Base-by-base conservation (phyloP, 2,113 vertebrate species). In the Furnarius figulus region DNA sequence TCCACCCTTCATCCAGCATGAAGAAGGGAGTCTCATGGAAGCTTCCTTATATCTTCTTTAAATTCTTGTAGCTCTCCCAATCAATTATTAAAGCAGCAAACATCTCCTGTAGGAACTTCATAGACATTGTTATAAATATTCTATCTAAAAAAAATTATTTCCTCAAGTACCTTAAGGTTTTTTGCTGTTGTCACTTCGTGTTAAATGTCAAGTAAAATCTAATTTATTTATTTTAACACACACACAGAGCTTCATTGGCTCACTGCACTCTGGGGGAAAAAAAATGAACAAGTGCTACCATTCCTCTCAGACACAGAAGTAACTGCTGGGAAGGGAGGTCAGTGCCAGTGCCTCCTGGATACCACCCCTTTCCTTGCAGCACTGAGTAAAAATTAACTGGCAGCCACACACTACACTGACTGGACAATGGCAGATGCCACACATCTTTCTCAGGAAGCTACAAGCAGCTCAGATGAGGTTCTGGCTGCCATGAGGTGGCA, bases 11-110 rank as follows among this genome's bases (percentile, higher is more conserved):
- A 79, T 27, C 56, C 55, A 77, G 58, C 68, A 44, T 0, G 8
- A 63, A 53, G 81, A 74, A 81, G 46, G 63, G 40, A 92, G 27
- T 75, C 77, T 89, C 49, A 63, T 8, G 35, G 70, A 90, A 95
- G 40, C 63, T 87, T 91, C 47, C 30, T 77, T 50, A 42, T 59
- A 90, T 55, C 63, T 55, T 73, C 44, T 65, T 84, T 56, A 77
- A 65, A 74, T 94, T 44, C 50, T 63, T 79, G 67, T 66, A 72
- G 47, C 44, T 59, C 39, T 78, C 52, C 25, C 37, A 72, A 85
- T 96, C 59, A 96, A 97, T 96, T 97, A 97, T 97, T 97, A 94
- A 97, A 96, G 84, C 83, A 59, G 74, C 82, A 93, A 94, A 93
- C 37, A 90, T 96, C 78, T 90, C 66, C 72, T 83, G 86, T 71